phyloP scores from a whole-genome alignment of 1,140 invertebrate species.

The Amyelois transitella region DNA sequence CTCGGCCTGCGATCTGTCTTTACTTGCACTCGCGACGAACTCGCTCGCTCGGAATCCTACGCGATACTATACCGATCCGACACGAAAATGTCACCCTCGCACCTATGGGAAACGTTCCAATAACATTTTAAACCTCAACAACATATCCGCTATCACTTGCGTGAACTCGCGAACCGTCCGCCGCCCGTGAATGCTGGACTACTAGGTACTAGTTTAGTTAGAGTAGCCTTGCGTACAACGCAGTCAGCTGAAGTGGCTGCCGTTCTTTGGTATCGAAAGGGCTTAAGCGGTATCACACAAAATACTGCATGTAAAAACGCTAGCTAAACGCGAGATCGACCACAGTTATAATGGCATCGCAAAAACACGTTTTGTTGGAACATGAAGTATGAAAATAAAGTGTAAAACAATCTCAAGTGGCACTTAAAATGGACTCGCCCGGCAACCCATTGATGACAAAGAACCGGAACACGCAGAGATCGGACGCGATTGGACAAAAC shows the following conservation, averaged over 20 bases:
- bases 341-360: slow-evolving; percentile 3
- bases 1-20: slow-evolving; percentile 25
- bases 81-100: slow-evolving; percentile 25
- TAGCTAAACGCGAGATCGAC: slow-evolving; percentile 9
- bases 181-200: slow-evolving; percentile 56
- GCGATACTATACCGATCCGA: slow-evolving; percentile 22
- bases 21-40: slow-evolving; percentile 33
- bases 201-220: slow-evolving; percentile 72
- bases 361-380: slow-evolving; percentile 10
- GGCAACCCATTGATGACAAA: slow-evolving; percentile 77
- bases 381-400: slow-evolving; percentile 29
- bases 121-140: slow-evolving; percentile 54
- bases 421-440: slow-evolving; percentile 69
- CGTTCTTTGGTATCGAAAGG: slow-evolving; percentile 65
- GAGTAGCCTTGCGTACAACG: slow-evolving; percentile 73
- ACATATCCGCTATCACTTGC: slow-evolving; percentile 50
- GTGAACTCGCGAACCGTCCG: slow-evolving; percentile 47
- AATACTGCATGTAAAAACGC: slow-evolving; percentile 30
- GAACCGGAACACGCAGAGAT: slow-evolving; percentile 75
- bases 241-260: slow-evolving; percentile 76
- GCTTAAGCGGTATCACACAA: slow-evolving; percentile 45
- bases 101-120: slow-evolving; percentile 59
- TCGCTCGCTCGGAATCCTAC: slow-evolving; percentile 10
- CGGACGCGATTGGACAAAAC: slow-evolving; percentile 71
- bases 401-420: slow-evolving; percentile 45